Base-by-base conservation (phyloP, 2,113 vertebrate genomes). In the Hippocampus abdominalis region DNA sequence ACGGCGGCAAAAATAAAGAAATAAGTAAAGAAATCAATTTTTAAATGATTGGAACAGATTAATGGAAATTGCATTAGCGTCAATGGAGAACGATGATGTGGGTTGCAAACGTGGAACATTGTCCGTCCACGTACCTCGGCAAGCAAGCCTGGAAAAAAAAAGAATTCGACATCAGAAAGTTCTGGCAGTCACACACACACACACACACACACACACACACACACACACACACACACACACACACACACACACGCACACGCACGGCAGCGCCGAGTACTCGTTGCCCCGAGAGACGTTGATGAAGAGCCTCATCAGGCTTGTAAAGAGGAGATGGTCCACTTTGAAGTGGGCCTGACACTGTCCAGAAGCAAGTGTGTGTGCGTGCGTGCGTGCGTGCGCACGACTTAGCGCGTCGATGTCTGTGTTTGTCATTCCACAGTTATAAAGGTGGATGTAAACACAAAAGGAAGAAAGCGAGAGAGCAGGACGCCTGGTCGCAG, bases 291-390 rank as follows among this genome's bases (percentile, higher is more conserved):
- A 60, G 57, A 75, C 90, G 91, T 92, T 92, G 90, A 93, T 91
- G 84, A 90, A 49, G 64, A 74, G 76, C 72, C 87, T 90, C 88
- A 91, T 87, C 89, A 73, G 81, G 85, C 86, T 85, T 85, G 87
- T 91, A 88, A 92, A 91, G 86, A 76, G 73, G 80, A 79, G 76
- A 82, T 89, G 77, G 82, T 83, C 83, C 81, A 87, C 89, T 92
- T 91, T 90, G 82, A 92, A 90, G 91, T 92, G 87, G 84, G 76
- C 62, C 84, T 91, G 90, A 91, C 63, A 70, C 76, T 90, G 79
- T 85, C 86, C 90, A 92, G 92, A 90, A 74, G 57, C 74, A 10
- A 51, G 54, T 32, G 62, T 69, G 64, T 76, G 48, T 61, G 68
- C 60, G 71, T 67, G 79, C 76, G 73, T 53, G 42, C 64, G 69